A percentile compares a stretch with the other conserved stretches of the same genome.
These are phyloP conservation scores for Limnephilus lunatus DNA, from an alignment of 2,888 invertebrate species.

Conservation along the genomic window DNA sequence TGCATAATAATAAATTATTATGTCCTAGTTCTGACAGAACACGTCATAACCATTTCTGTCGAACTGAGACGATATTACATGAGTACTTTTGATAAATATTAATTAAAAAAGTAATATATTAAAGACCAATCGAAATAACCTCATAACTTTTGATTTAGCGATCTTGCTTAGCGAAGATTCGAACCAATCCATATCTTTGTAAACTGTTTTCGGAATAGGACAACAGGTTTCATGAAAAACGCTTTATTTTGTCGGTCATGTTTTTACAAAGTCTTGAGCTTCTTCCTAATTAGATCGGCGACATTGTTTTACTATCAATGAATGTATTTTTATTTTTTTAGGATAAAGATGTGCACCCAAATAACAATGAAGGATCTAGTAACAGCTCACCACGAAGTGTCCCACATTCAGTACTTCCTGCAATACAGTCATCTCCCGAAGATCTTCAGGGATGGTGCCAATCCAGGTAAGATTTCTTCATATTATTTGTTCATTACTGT, in stretches of 20 bases:
- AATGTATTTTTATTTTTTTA: conserved; percentile 71
- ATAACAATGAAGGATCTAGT: conserved; percentile 91
- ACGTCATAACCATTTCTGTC: no score
- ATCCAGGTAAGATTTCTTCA: conserved; percentile 82
- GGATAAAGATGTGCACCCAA: conserved; percentile 93
- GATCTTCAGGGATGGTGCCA: conserved; percentile 93
- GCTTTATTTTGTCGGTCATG: neutral
- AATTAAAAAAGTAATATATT: no score
- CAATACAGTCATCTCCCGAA: conserved; percentile 90
- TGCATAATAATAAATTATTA: no score
- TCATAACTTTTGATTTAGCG: no score
- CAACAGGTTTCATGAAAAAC: neutral
- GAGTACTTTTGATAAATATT: no score
- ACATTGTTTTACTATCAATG: neutral
- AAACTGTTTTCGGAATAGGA: neutral
- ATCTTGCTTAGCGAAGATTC: neutral
- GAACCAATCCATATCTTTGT: neutral
- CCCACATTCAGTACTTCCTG: conserved; percentile 92
- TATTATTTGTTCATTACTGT: no score
- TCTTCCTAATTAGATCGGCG: neutral
- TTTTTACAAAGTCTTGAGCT: no score
- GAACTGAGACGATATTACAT: no score
- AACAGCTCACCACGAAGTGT: conserved; percentile 95
- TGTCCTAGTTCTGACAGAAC: no score
- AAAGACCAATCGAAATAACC: no score